Percentiles rank a stretch among this genome's conserved stretches.
phyloP scores from a whole-genome alignment of 2,888 invertebrate species.

The Ptychoptera albimana region DNA sequence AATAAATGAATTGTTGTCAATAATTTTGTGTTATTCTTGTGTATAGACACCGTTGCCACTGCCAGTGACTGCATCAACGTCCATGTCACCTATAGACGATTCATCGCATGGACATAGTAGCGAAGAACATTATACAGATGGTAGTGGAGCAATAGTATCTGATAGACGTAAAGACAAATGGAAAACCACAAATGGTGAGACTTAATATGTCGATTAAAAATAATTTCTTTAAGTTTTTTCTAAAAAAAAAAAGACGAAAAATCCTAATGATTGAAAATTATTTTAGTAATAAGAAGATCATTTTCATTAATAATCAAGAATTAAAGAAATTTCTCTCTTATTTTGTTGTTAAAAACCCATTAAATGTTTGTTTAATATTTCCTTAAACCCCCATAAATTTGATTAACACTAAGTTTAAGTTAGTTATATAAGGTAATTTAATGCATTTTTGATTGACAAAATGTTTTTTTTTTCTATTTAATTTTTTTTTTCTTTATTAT shows the following conservation, averaged over 20 bases:
- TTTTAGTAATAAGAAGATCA: no score
- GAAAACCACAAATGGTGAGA: conserved; percentile 24
- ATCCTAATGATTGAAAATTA: no score
- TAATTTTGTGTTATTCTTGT: not conserved
- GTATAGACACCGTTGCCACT: conserved; percentile 21
- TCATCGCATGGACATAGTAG: conserved; percentile 19
- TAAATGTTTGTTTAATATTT: not conserved
- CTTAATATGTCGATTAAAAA: not conserved
- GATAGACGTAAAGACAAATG: conserved; percentile 31
- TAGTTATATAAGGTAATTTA: not conserved
- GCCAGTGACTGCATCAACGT: conserved; percentile 15
- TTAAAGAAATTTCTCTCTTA: no score
- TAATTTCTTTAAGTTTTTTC: not conserved
- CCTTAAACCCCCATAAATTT: not conserved
- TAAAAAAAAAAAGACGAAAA: not conserved
- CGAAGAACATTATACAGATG: conserved; percentile 12
- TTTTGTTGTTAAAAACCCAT: not conserved
- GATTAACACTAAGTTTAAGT: not conserved
- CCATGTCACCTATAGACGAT: conserved; percentile 17
- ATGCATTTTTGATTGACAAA: not conserved
- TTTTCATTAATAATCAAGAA: no score
- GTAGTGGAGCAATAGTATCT: conserved; percentile 16
- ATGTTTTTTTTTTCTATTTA: not conserved
- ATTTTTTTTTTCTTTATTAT: conserved; percentile 1
- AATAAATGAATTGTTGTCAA: no score